A percentile compares a stretch with the other conserved stretches of the same genome.
phyloP scores from a whole-genome alignment of 2,888 invertebrate genomes.

The Eremobia ochroleuca region DNA sequence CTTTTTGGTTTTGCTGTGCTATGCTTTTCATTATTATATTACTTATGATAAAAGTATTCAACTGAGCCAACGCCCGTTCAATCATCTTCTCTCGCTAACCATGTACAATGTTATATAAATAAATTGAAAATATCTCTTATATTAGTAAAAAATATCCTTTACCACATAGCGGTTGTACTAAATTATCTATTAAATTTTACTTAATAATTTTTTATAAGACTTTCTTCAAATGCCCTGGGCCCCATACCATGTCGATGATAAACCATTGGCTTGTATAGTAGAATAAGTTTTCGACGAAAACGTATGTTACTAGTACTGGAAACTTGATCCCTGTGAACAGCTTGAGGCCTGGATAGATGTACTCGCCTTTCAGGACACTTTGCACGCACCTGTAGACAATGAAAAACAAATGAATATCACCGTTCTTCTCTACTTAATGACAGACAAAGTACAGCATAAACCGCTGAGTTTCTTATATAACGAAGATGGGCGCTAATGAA shows the following conservation, averaged over 20 bases:
- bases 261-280: conserved; percentile 83
- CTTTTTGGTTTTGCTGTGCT: conserved; percentile 9
- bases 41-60: conserved; percentile 8
- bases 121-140: conserved; percentile 40
- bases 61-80: conserved; percentile 1
- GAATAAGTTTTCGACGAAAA: conserved; percentile 78
- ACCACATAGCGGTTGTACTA: conserved; percentile 30
- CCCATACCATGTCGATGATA: conserved; percentile 81
- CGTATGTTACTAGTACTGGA: conserved; percentile 71
- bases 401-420: not conserved
- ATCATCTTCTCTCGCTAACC: conserved; percentile 9
- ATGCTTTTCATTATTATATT: conserved; percentile 4
- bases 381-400: conserved; percentile 74
- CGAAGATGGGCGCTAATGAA: too few species aligned
- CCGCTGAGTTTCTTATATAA: not conserved
- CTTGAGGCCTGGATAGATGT: conserved; percentile 81
- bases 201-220: conserved; percentile 31
- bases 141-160: conserved; percentile 46
- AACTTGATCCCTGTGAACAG: conserved; percentile 72
- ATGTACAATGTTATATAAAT: conserved; percentile 16
- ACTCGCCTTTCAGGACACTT: conserved; percentile 76
- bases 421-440: not conserved
- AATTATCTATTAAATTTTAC: not conserved
- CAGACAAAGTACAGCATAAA: not conserved
- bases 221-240: conserved; percentile 67